Evolutionary conservation across 2,888 invertebrate species (phyloP).

Genomic region (Amiota minor): DNA sequence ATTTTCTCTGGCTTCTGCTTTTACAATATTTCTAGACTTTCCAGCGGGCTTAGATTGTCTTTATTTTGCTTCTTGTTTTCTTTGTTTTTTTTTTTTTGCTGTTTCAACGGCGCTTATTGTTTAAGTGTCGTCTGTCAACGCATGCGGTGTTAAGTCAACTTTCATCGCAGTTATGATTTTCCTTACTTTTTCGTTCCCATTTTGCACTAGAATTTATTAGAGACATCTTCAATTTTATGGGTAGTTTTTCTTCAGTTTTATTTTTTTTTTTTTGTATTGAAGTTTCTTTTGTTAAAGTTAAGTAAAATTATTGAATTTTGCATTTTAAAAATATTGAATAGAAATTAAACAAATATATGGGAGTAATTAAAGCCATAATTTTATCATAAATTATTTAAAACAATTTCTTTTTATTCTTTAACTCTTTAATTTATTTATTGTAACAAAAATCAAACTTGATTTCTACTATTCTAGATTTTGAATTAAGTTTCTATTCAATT

Average conservation of each 20-base stretch:
- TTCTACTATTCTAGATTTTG: no score
- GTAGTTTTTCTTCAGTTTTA: no score
- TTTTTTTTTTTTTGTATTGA: background rate
- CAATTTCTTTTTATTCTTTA: no score
- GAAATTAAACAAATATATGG: background rate
- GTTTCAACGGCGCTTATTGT: background rate
- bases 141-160: background rate
- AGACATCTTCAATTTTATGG: background rate
- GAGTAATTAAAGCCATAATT: no score
- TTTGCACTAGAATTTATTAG: background rate
- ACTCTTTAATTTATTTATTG: no score
- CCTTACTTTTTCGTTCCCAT: background rate
- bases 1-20: background rate
- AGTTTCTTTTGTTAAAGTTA: background rate
- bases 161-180: background rate
- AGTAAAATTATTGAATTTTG: background rate
- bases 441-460: no score
- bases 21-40: background rate
- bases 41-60: no score
- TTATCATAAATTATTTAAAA: no score
- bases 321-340: background rate
- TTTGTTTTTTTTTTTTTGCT: background rate
- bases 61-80: background rate
- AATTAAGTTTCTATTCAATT: no score
- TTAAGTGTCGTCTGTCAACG: constrained; percentile 4